phyloP scores from a whole-genome alignment of 2,797 vertebrate species.

The Sylvia borin region DNA sequence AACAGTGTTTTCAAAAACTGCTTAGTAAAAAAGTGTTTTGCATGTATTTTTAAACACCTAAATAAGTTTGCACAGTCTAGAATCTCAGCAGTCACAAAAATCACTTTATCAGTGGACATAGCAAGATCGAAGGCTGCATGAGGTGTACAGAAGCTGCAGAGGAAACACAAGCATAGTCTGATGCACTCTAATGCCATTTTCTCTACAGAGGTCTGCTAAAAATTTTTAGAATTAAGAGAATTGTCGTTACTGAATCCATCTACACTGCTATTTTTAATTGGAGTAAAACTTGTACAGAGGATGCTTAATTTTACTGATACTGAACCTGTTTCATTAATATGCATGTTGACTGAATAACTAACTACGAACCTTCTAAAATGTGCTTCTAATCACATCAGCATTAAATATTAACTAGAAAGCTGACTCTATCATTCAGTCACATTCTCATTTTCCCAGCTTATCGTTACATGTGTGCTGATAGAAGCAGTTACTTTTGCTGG shows the following conservation, averaged over 20 bases:
- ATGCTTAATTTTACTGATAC: conserved; percentile 44
- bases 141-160: neutral
- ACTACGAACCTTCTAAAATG: conserved; percentile 61
- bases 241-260: conserved; percentile 9
- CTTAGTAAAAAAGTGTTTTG: neutral
- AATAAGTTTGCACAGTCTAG: neutral
- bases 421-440: conserved; percentile 20
- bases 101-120: neutral
- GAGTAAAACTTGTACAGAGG: conserved; percentile 9
- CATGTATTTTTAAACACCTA: conserved; percentile 24
- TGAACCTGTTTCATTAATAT: conserved; percentile 55
- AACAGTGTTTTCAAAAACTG: neutral
- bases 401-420: conserved; percentile 75
- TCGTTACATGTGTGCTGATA: conserved; percentile 17
- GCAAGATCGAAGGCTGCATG: neutral
- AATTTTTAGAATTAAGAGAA: conserved; percentile 31
- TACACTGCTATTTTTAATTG: neutral
- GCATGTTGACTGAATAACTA: conserved; percentile 52
- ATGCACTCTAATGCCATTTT: conserved; percentile 5
- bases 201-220: conserved; percentile 33
- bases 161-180: neutral
- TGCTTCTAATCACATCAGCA: conserved; percentile 65
- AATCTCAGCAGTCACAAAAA: conserved; percentile 30
- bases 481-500: conserved; percentile 7
- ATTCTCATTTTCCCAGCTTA: conserved; percentile 58